These are phyloP conservation scores for Rhinoderma darwinii DNA, from an alignment of 2,113 vertebrate species.

Conservation along the genomic window DNA sequence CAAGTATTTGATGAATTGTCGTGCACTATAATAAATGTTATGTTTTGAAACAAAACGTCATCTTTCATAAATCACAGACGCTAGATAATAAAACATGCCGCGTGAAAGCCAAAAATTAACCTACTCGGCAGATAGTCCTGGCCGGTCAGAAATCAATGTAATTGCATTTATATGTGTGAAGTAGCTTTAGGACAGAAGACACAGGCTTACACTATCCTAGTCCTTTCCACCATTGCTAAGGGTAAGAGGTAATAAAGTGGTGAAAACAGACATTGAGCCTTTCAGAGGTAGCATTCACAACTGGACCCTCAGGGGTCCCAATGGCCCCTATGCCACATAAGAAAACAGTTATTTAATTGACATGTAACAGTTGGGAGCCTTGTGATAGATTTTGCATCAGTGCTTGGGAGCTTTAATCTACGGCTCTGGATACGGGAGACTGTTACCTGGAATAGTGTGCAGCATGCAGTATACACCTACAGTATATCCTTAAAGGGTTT, in stretches of 20 bases:
- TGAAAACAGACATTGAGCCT: not conserved
- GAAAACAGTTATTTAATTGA: too few species aligned
- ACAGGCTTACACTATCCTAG: slow-evolving; percentile 21
- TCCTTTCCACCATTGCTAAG: slow-evolving; percentile 1
- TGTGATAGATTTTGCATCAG: too few species aligned
- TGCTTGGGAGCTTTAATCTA: too few species aligned
- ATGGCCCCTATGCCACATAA: too few species aligned
- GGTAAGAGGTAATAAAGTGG: slow-evolving; percentile 8
- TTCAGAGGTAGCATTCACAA: too few species aligned
- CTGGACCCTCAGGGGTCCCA: too few species aligned
- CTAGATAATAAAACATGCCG: slow-evolving; percentile 43
- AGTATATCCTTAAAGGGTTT: too few species aligned
- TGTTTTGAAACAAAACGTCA: slow-evolving; percentile 48
- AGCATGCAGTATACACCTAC: too few species aligned
- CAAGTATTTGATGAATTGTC: slow-evolving; percentile 28
- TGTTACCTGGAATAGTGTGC: too few species aligned
- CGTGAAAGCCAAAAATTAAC: slow-evolving; percentile 45
- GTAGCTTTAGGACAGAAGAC: slow-evolving; percentile 23
- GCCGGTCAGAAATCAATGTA: slow-evolving; percentile 48
- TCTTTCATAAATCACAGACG: slow-evolving; percentile 45
- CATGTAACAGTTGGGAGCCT: too few species aligned
- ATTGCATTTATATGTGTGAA: slow-evolving; percentile 40
- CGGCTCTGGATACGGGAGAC: too few species aligned
- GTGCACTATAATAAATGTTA: slow-evolving; percentile 45
- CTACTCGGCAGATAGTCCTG: slow-evolving; percentile 27